These are phyloP conservation scores for Aethina tumida DNA, from an alignment of 1,140 invertebrate species.

Conservation along the genomic window DNA sequence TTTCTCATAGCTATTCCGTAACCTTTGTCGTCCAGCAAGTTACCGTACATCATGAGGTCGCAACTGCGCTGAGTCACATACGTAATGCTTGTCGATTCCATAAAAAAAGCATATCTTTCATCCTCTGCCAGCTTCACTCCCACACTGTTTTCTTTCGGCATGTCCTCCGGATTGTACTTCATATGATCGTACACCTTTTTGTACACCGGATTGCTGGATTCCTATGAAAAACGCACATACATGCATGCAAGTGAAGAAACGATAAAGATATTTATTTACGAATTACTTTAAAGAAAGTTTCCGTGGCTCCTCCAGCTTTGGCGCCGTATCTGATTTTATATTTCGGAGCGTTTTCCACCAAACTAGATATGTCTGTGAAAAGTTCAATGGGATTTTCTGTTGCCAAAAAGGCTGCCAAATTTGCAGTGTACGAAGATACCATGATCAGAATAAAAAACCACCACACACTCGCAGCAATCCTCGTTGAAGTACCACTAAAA, in stretches of 20 bases:
- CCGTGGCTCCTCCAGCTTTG: slow-evolving; percentile 49
- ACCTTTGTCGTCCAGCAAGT: slow-evolving; percentile 58
- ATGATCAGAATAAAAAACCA: slow-evolving; percentile 96
- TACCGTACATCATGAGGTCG: slow-evolving; percentile 66
- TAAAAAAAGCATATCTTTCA: slow-evolving; percentile 59
- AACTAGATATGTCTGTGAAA: slow-evolving; percentile 68
- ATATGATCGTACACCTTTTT: slow-evolving; percentile 6
- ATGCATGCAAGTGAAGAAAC: neutral
- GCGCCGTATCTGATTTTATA: slow-evolving; percentile 63
- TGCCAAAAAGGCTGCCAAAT: slow-evolving; percentile 90
- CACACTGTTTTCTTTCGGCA: slow-evolving; percentile 53
- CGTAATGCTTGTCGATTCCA: slow-evolving; percentile 81
- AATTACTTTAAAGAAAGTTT: slow-evolving; percentile 42
- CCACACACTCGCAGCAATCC: slow-evolving; percentile 79
- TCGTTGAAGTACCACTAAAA: slow-evolving; percentile 56
- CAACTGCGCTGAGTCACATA: slow-evolving; percentile 74
- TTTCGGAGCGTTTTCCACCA: slow-evolving; percentile 72
- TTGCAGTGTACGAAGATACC: slow-evolving; percentile 93
- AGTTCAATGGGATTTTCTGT: slow-evolving; percentile 60
- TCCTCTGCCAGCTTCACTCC: slow-evolving; percentile 64
- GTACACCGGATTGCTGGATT: slow-evolving; percentile 4
- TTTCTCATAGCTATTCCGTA: slow-evolving; percentile 74
- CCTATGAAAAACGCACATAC: slow-evolving; percentile 1
- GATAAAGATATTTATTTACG: slow-evolving; percentile 45
- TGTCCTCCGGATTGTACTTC: slow-evolving; percentile 47